A percentile compares a stretch with the other conserved stretches of the same genome.
phyloP scores from a whole-genome alignment of 1,140 invertebrate species.

The Oncopodura yosiiana region DNA sequence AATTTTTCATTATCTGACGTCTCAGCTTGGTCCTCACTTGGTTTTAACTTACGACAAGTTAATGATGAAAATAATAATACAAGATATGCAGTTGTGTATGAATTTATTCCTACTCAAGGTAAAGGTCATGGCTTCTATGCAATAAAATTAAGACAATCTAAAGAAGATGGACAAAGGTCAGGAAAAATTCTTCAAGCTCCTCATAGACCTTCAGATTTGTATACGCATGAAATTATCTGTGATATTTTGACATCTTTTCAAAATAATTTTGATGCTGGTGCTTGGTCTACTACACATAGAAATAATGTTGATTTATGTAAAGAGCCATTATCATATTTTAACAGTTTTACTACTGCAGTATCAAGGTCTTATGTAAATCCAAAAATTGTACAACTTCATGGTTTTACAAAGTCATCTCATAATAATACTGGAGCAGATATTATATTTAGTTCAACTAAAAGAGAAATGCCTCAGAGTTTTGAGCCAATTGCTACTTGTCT shows the following conservation, averaged over 20 bases:
- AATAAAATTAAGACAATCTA: no score
- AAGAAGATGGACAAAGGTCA: no score
- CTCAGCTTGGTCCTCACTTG: no score
- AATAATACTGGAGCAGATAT: not conserved
- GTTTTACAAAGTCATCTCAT: not conserved
- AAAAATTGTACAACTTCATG: slow-evolving; percentile 8
- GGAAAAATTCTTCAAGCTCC: slow-evolving; percentile 15
- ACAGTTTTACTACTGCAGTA: slow-evolving; percentile 8
- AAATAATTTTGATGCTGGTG: slow-evolving; percentile 1
- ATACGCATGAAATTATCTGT: slow-evolving; percentile 3
- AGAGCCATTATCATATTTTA: slow-evolving; percentile 7
- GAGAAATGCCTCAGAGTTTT: not conserved
- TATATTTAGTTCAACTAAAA: slow-evolving; percentile 4
- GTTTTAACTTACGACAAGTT: no score
- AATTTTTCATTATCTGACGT: no score
- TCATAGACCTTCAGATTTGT: slow-evolving; percentile 8
- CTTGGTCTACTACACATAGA: slow-evolving; percentile 12
- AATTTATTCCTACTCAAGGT: no score
- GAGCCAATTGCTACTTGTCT: not conserved
- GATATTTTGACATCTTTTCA: not conserved
- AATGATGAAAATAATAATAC: no score
- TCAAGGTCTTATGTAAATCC: not conserved
- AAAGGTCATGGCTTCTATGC: no score
- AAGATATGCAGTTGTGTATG: no score
- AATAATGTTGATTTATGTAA: slow-evolving; percentile 14